A percentile compares a stretch with the other conserved stretches of the same genome.
Evolutionary conservation across 2,113 vertebrate species (phyloP).

Genomic region (Podiceps cristatus): DNA sequence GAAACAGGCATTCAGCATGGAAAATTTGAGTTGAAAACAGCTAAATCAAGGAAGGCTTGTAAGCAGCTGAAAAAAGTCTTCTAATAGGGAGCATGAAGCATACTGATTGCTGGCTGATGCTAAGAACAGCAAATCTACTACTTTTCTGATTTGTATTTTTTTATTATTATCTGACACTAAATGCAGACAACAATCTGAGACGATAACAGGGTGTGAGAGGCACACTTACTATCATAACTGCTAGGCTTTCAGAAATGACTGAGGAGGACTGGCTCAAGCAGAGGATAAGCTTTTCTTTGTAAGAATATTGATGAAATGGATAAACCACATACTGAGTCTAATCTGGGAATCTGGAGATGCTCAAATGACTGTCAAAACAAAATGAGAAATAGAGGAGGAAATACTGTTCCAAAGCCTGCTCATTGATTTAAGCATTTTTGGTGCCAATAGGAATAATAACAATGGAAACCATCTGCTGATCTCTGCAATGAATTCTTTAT

Average conservation of each 20-base stretch:
- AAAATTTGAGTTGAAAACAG: background rate
- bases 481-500: constrained; percentile 1
- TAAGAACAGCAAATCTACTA: background rate
- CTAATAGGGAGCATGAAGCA: background rate
- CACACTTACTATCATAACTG: background rate
- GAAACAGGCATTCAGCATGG: background rate
- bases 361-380: constrained; percentile 55
- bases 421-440: constrained; percentile 33
- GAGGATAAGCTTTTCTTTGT: constrained; percentile 35
- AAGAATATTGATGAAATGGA: constrained; percentile 38
- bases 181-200: background rate
- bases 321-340: background rate
- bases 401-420: constrained; percentile 16
- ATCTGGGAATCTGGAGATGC: constrained; percentile 13
- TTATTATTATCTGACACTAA: background rate
- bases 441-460: constrained; percentile 31
- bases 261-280: background rate
- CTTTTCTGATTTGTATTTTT: background rate
- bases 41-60: background rate
- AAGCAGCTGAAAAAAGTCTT: background rate
- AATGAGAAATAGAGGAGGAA: constrained; percentile 31
- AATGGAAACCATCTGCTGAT: constrained; percentile 43
- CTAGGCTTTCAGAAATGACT: constrained; percentile 25
- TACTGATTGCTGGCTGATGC: background rate
- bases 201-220: background rate